Evolutionary conservation across 2,888 invertebrate species (phyloP).

Genomic region (Ischnus inquisitorius): DNA sequence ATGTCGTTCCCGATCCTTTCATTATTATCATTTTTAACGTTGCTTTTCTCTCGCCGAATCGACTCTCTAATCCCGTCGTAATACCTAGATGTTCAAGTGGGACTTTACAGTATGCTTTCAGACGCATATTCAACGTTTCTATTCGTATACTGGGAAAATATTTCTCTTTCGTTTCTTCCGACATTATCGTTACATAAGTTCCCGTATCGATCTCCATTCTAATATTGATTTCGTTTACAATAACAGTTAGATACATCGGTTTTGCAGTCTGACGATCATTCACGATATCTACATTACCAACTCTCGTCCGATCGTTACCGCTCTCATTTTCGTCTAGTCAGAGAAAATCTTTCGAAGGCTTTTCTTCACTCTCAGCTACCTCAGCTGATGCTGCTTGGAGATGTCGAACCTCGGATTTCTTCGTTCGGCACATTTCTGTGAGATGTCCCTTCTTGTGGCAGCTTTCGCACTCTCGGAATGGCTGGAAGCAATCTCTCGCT

Average conservation of each 20-base stretch:
- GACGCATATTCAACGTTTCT: constrained; percentile 29
- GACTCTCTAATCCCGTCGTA: constrained; percentile 42
- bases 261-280: too few relatives aligned
- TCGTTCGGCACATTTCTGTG: constrained; percentile 33
- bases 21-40: constrained; percentile 44
- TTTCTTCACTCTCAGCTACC: constrained; percentile 15
- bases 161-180: constrained; percentile 44
- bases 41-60: constrained; percentile 7
- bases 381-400: constrained; percentile 5
- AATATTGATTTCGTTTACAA: constrained; percentile 41
- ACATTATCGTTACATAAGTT: constrained; percentile 54
- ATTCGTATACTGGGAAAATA: constrained; percentile 39
- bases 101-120: constrained; percentile 37
- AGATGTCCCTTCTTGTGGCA: constrained; percentile 50
- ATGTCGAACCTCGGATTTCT: constrained; percentile 49
- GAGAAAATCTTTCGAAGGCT: constrained; percentile 7
- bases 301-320: not conserved
- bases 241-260: constrained; percentile 47
- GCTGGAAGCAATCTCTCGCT: constrained; percentile 41
- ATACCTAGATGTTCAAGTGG: constrained; percentile 37
- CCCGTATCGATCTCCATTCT: constrained; percentile 62
- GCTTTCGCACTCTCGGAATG: constrained; percentile 7
- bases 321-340: constrained; percentile 30
- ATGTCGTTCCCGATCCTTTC: constrained; percentile 47
- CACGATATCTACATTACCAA: too few relatives aligned